Percentiles rank a stretch among this genome's conserved stretches.
phyloP scores from a whole-genome alignment of 1,140 invertebrate genomes.

The Drosophila kikkawai region DNA sequence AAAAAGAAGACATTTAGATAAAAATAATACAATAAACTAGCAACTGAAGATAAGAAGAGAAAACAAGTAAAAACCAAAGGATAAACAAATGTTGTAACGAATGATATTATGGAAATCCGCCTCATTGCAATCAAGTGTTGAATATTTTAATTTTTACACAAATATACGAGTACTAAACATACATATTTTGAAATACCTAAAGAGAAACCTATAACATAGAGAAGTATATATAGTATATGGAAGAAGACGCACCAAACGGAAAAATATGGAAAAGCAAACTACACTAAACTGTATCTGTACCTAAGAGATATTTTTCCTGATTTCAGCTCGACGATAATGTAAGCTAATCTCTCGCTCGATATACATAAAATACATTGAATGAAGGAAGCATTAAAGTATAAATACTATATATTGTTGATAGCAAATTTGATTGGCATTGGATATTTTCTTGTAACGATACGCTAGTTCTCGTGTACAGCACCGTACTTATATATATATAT shows the following conservation, averaged over 20 bases:
- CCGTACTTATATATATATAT: slow-evolving; percentile 19
- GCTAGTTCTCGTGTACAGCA: slow-evolving; percentile 76
- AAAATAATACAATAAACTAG: neutral
- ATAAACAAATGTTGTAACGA: slow-evolving; percentile 76
- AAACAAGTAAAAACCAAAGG: slow-evolving; percentile 27
- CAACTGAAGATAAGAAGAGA: neutral
- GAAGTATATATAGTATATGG: slow-evolving; percentile 41
- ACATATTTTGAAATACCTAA: slow-evolving; percentile 59
- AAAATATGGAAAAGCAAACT: slow-evolving; percentile 26
- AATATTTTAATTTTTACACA: slow-evolving; percentile 72
- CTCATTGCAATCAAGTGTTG: slow-evolving; percentile 82
- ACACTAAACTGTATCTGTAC: slow-evolving; percentile 50
- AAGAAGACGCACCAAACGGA: slow-evolving; percentile 56
- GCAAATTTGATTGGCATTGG: slow-evolving; percentile 36
- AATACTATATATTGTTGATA: slow-evolving; percentile 49
- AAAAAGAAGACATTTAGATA: slow-evolving; percentile 10
- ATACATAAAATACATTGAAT: slow-evolving; percentile 27
- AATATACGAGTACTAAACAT: slow-evolving; percentile 46
- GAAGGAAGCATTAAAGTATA: slow-evolving; percentile 19
- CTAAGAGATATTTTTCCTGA: slow-evolving; percentile 72
- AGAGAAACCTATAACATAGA: slow-evolving; percentile 19
- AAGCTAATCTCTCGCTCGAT: slow-evolving; percentile 57
- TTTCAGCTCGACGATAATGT: slow-evolving; percentile 51
- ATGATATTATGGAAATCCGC: slow-evolving; percentile 81
- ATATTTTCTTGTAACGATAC: slow-evolving; percentile 46